phyloP scores from a whole-genome alignment of 2,113 vertebrate genomes.

The Zosterops hypoxanthus region DNA sequence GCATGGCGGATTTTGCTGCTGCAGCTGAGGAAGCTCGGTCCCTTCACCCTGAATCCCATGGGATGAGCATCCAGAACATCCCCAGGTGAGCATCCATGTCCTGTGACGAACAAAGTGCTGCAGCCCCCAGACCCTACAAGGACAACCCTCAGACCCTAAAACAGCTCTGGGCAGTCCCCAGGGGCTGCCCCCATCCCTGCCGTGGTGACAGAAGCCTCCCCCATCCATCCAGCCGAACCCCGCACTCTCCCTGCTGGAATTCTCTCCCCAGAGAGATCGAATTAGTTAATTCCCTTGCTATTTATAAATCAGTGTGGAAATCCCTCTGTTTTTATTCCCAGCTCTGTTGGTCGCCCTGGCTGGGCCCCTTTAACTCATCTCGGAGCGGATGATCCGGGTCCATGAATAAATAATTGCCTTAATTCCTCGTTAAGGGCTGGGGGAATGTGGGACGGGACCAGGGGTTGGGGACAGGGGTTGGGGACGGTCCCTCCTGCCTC shows the following conservation, averaged over 20 bases:
- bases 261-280: slow-evolving; percentile 39
- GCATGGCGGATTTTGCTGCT: not conserved
- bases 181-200: not conserved
- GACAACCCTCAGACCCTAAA: not conserved
- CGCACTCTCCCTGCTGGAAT: slow-evolving; percentile 19
- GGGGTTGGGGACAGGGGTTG: not conserved
- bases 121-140: not conserved
- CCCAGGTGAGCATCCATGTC: not conserved
- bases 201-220: fast-evolving
- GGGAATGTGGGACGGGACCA: not conserved
- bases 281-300: slow-evolving; percentile 63
- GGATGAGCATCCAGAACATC: fast-evolving
- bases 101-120: not conserved
- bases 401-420: not conserved
- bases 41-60: fast-evolving
- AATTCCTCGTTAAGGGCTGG: not conserved
- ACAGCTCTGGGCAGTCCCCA: not conserved
- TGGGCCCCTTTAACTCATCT: slow-evolving; percentile 6
- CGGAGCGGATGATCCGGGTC: not conserved
- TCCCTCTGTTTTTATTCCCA: not conserved
- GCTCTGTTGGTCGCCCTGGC: not conserved
- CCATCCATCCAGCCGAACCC: not conserved
- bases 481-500: not conserved
- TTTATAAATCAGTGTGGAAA: slow-evolving; percentile 53
- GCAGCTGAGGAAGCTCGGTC: not conserved